These are phyloP conservation scores for Corythucha ciliata DNA, from an alignment of 2,888 invertebrate species.

Conservation along the genomic window DNA sequence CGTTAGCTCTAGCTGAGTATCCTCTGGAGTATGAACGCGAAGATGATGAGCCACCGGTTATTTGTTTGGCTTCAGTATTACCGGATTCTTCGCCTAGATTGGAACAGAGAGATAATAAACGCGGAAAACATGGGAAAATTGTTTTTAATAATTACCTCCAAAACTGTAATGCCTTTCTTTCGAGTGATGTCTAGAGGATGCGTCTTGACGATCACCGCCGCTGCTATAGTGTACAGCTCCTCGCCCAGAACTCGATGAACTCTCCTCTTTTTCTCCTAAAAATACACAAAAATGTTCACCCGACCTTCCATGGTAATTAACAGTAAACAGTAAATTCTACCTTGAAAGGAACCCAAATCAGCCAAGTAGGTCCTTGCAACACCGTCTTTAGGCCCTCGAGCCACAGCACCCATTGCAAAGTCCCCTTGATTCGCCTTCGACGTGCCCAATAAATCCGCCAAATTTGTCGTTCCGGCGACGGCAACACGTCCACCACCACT, in stretches of 20 bases:
- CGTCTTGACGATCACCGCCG: not conserved
- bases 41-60: too few species aligned
- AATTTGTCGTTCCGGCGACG: too few species aligned
- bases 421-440: too few species aligned
- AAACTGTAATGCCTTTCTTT: conserved; percentile 21
- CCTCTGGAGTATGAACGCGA: too few species aligned
- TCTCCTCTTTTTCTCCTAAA: not conserved
- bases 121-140: too few species aligned
- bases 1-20: too few species aligned
- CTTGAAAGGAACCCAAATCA: conserved; percentile 28
- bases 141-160: conserved; percentile 12
- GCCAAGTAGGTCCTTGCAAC: conserved; percentile 31
- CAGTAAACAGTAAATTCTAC: not conserved
- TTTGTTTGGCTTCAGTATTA: too few species aligned
- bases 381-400: conserved; percentile 30
- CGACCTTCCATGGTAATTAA: not conserved
- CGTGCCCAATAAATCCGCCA: too few species aligned
- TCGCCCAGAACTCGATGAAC: conserved; percentile 4
- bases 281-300: not conserved
- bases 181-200: conserved; percentile 8
- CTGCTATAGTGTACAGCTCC: not conserved
- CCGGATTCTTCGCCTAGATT: too few species aligned
- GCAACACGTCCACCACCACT: too few species aligned
- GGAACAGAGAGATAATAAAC: too few species aligned
- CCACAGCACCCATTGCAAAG: conserved; percentile 22